Evolutionary conservation across 2,797 vertebrate genomes (phyloP), one percentile per base, ranked within the genome.

Genomic region (Anisognathus igniventris): DNA sequence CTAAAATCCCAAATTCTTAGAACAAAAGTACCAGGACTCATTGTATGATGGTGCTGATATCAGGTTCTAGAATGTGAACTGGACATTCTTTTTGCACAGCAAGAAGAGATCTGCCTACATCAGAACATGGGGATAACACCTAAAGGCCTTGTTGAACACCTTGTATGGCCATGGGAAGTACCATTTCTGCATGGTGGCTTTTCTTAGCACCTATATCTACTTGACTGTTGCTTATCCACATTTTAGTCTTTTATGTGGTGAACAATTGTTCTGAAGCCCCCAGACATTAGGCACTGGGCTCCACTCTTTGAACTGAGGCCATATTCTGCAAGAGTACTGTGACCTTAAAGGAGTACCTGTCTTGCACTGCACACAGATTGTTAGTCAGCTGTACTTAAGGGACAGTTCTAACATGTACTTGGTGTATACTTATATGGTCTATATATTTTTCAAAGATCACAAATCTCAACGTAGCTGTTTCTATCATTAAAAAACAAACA

Each of bases 341-440:
- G 56, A 65, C 24, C 15, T 37, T 78, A 39, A 66, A 65, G 23
- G 45, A 71, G 1, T 48, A 25, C 12, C 11, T 68, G 4, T 35
- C 22, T 65, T 68, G 20, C 20, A 35, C 4, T 39, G 35, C 14
- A 62, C 7, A 8, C 2, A 4, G 9, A 7, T 28, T 66, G 12
- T 53, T 80, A 60, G 20, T 60, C 24, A 58, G 6, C 11, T 70
- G 13, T 47, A 58, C 22, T 62, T 19, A 66, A 65, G 21, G 6
- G 4, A 53, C 12, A 24, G 39, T n/a, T 88, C 66, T 70, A 76
- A 19, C 47, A 60, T 16, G 3, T 58, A 11, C 4, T 45, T 54
- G 10, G 17, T 16, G 17, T 20, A 37, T 25, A 30, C 12, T 68
- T 56, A 11, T 0, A 56, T 17, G 2, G 7, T 54, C 5, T 5